Evolutionary conservation across 2,113 vertebrate species (phyloP), one percentile per base, ranked within the genome.

Genomic region (Oreochromis aureus): DNA sequence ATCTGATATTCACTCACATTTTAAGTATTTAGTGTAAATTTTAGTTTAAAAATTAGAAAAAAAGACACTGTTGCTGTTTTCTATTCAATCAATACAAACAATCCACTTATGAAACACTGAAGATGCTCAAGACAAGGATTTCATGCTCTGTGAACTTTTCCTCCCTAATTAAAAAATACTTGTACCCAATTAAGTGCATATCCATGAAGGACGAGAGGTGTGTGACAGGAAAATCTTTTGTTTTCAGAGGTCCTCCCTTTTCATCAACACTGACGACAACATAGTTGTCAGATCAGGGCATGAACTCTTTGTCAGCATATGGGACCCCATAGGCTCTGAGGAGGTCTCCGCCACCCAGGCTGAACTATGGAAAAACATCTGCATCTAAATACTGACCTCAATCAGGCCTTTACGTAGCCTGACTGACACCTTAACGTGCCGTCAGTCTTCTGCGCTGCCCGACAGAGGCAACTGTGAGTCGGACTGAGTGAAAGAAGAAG

Each of bases 381-480:
- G 56, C 15, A 78, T 51, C 44, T n/a, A 78, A 78, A 78, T 78
- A 78, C 27, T 78, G 44, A 51, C 71, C 44, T 78, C 27, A 78
- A 51, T 78, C 24, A 12, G 44, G 44, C 27, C 46, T 78, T 78
- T 51, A 78, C 4, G 6, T 51, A 12, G 46, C 22, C 69, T 30
- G 22, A 48, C 24, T 41, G 22, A 58, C 53, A 80, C 34, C 32
- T 55, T 56, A 39, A 81, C 10, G 2, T 41, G 32, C 18, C 36
- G n/a, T 69, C 13, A 73, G 22, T 73, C 41, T 73, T 73, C 71
- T 36, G 41, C 24, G 5, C 27, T 58, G 58, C 46, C 48, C 44
- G 39, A 84, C 66, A 84, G 81, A 86, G 88, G 89, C 80, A 94
- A 85, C 41, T 85, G 87, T 91, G 94, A 96, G 91, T 95, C 89